phyloP scores from a whole-genome alignment of 2,888 invertebrate species.

The Erebia aethiops region DNA sequence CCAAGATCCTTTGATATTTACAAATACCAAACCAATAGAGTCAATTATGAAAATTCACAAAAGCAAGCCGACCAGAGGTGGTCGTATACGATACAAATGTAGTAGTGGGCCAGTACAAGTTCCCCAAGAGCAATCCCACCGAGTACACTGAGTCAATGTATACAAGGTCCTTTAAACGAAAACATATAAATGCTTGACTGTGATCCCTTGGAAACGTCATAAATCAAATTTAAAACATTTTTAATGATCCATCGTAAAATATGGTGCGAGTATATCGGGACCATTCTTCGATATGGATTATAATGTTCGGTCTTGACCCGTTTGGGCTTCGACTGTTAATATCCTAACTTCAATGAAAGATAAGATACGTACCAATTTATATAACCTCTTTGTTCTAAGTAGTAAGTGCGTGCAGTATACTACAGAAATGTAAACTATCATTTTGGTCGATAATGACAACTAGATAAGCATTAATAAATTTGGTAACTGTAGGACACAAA shows the following conservation, averaged over 20 bases:
- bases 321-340: conserved; percentile 30
- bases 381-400: background rate
- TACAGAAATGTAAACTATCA: no score
- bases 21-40: no score
- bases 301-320: conserved; percentile 45
- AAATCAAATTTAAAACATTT: conserved; percentile 78
- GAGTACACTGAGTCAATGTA: no score
- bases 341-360: conserved; percentile 25
- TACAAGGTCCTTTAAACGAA: conserved; percentile 45
- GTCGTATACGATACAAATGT: no score
- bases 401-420: background rate
- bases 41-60: no score
- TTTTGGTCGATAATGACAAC: no score
- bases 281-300: conserved; percentile 47
- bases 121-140: no score
- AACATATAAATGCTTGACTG: conserved; percentile 54
- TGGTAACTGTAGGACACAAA: no score
- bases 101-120: no score
- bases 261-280: conserved; percentile 56
- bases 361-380: background rate
- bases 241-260: conserved; percentile 73
- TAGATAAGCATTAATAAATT: no score
- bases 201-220: conserved; percentile 62
- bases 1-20: no score
- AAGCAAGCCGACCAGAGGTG: no score